phyloP scores from a whole-genome alignment of 1,140 invertebrate species.

The Pachypsylla venusta region DNA sequence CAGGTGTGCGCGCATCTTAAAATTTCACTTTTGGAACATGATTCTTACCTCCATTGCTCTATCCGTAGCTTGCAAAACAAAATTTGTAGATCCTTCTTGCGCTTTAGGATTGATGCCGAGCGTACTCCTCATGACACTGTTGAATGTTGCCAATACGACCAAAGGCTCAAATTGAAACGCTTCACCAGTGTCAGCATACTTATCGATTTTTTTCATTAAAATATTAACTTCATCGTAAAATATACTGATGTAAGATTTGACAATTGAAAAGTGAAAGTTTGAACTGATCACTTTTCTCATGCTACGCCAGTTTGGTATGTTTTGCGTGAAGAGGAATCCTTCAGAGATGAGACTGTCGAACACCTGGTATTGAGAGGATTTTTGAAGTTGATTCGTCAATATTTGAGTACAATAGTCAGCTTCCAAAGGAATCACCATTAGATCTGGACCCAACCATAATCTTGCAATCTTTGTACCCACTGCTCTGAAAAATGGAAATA shows the following conservation, averaged over 20 bases:
- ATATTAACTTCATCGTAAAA: neutral
- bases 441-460: neutral
- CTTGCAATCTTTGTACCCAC: conserved; percentile 1
- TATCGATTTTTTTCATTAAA: neutral
- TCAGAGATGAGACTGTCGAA: neutral
- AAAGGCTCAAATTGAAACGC: neutral
- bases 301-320: neutral
- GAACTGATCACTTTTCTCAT: conserved; percentile 7
- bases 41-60: neutral
- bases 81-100: neutral
- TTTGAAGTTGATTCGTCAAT: neutral
- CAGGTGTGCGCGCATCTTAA: no score
- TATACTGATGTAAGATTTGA: conserved; percentile 5
- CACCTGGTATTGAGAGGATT: neutral
- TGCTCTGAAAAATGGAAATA: conserved; percentile 5
- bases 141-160: neutral
- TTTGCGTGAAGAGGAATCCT: conserved; percentile 4
- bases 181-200: neutral
- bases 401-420: neutral
- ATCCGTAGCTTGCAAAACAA: neutral
- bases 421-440: conserved; percentile 2
- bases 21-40: no score
- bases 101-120: neutral
- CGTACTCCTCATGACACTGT: conserved; percentile 6
- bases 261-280: conserved; percentile 1